These are phyloP conservation scores for Mycetomoellerius zeteki DNA, from an alignment of 1,140 invertebrate species.

Conservation along the genomic window DNA sequence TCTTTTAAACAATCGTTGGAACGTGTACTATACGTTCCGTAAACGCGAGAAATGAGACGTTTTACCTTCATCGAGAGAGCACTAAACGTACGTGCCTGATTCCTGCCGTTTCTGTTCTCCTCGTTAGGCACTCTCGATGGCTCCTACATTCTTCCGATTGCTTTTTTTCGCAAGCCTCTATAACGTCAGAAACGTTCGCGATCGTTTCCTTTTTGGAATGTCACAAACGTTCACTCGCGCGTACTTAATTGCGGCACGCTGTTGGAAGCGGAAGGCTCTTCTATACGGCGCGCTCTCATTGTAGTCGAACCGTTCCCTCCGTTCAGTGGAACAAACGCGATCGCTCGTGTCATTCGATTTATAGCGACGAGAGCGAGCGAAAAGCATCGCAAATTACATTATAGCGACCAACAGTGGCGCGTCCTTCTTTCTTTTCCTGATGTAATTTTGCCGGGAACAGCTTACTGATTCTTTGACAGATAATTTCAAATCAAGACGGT, in stretches of 20 bases:
- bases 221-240: slow-evolving; percentile 62
- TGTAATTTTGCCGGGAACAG: slow-evolving; percentile 46
- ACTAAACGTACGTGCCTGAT: slow-evolving; percentile 37
- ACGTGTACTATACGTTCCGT: not conserved
- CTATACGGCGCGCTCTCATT: slow-evolving; percentile 28
- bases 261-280: slow-evolving; percentile 53
- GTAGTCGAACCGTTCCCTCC: slow-evolving; percentile 29
- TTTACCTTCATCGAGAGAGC: not conserved
- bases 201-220: slow-evolving; percentile 50
- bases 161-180: slow-evolving; percentile 46
- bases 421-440: slow-evolving; percentile 14
- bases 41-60: slow-evolving; percentile 40
- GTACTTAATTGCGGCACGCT: slow-evolving; percentile 74
- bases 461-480: slow-evolving; percentile 48
- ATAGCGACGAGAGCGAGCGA: slow-evolving; percentile 50
- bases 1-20: not conserved
- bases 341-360: slow-evolving; percentile 76
- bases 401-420: slow-evolving; percentile 30
- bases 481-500: slow-evolving; percentile 46
- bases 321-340: slow-evolving; percentile 63
- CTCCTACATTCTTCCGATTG: slow-evolving; percentile 43
- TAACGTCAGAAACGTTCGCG: slow-evolving; percentile 50
- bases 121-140: slow-evolving; percentile 39
- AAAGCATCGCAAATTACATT: slow-evolving; percentile 68
- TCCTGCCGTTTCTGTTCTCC: slow-evolving; percentile 4